A percentile compares a stretch with the other conserved stretches of the same genome.
These are phyloP conservation scores for Pseudomyrmex pallidus DNA, from an alignment of 1,140 invertebrate species.

Conservation along the genomic window DNA sequence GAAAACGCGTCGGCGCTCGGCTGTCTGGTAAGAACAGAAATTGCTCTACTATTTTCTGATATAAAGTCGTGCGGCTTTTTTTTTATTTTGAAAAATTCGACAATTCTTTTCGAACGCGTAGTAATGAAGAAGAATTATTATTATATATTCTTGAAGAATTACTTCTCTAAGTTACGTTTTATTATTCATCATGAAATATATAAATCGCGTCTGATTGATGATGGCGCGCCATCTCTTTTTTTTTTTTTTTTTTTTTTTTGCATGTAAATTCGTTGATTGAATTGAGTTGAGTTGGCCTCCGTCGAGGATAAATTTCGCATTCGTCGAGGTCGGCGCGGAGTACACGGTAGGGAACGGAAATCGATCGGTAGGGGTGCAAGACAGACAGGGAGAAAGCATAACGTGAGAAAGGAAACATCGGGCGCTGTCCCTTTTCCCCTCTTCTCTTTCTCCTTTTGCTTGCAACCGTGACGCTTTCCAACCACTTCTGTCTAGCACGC, in stretches of 20 bases:
- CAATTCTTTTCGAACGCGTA: neutral
- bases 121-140: too few relatives aligned
- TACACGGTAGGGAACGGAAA: slow-evolving; percentile 27
- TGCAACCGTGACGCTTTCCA: slow-evolving; percentile 23
- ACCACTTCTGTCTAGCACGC: slow-evolving; percentile 6
- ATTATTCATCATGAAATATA: neutral
- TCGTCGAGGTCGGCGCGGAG: slow-evolving; percentile 26
- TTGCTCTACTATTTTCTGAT: slow-evolving; percentile 26
- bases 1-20: slow-evolving; percentile 14
- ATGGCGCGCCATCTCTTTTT: neutral
- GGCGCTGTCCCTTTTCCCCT: neutral
- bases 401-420: slow-evolving; percentile 61
- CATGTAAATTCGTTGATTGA: slow-evolving; percentile 52
- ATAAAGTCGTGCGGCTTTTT: slow-evolving; percentile 10
- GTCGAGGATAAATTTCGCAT: slow-evolving; percentile 51
- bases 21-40: slow-evolving; percentile 6
- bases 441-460: neutral
- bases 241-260: slow-evolving; percentile 12
- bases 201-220: slow-evolving; percentile 41
- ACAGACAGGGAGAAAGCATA: slow-evolving; percentile 51
- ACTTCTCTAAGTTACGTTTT: neutral
- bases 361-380: slow-evolving; percentile 48
- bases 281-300: slow-evolving; percentile 33
- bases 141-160: neutral
- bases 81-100: neutral